Conservation (phyloP, 2,113 vertebrate genomes). For the Halcyon malimbica region DNA sequence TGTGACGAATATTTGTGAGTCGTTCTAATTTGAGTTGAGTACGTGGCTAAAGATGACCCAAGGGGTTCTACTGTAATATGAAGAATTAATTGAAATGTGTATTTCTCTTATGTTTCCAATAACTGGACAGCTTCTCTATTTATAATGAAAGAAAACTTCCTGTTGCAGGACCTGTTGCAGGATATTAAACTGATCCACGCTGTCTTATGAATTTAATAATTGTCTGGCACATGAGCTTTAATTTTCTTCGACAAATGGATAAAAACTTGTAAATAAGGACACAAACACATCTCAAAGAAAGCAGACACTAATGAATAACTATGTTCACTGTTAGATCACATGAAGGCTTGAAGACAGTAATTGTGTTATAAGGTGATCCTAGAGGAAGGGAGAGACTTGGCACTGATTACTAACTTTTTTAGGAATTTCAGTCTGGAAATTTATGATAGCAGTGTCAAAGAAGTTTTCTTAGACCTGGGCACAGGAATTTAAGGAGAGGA, state of each 20-base stretch:
- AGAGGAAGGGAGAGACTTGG: background rate
- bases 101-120: slow-evolving; percentile 45
- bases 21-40: slow-evolving; percentile 17
- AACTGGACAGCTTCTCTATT: slow-evolving; percentile 6
- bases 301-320: background rate
- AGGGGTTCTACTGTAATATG: slow-evolving; percentile 14
- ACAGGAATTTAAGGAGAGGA: background rate
- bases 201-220: slow-evolving; percentile 1
- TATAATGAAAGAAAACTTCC: slow-evolving; percentile 36
- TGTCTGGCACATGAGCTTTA: background rate
- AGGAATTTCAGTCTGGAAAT: background rate
- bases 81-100: slow-evolving; percentile 60
- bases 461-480: background rate
- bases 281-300: background rate
- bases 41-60: background rate
- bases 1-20: background rate
- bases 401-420: background rate
- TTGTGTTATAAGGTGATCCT: background rate
- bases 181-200: slow-evolving; percentile 33
- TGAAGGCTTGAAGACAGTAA: background rate
- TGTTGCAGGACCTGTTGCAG: slow-evolving; percentile 18
- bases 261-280: background rate
- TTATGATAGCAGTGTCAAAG: background rate
- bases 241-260: background rate
- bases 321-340: background rate